A percentile compares a stretch with the other conserved stretches of the same genome.
Conservation (phyloP, 1,140 invertebrate genomes). For the Himalopsyche phryganea region DNA sequence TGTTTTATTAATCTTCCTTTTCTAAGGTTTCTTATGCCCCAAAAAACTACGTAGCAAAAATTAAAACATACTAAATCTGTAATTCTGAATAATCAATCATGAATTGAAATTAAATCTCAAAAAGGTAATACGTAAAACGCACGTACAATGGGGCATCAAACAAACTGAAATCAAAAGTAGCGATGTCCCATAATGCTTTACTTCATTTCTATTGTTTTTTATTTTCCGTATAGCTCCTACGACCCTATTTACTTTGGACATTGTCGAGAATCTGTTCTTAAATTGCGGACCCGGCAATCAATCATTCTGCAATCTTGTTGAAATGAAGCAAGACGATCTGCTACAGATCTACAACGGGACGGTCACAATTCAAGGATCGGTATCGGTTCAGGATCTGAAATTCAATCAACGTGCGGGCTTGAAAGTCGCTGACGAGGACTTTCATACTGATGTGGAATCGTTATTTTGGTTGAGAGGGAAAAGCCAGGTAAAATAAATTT, state of each 20-base stretch:
- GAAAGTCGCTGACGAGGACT: constrained; percentile 15
- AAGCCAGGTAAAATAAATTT: constrained; percentile 15
- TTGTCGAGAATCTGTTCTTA: constrained; percentile 15
- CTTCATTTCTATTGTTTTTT: no score
- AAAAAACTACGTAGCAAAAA: no score
- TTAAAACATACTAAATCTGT: no score
- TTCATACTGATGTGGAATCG: constrained; percentile 25
- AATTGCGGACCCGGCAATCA: constrained; percentile 26
- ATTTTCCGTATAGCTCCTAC: constrained; percentile 17
- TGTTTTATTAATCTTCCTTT: no score
- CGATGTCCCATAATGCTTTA: no score
- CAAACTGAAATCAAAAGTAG: no score
- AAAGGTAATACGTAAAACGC: no score
- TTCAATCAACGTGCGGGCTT: constrained; percentile 21
- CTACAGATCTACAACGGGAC: constrained; percentile 29
- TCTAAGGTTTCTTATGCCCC: no score
- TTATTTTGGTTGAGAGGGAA: constrained; percentile 27
- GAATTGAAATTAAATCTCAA: no score
- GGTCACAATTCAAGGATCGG: constrained; percentile 20
- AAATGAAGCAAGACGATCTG: constrained; percentile 22
- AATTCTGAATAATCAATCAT: no score
- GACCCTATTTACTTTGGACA: constrained; percentile 23
- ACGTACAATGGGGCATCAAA: no score
- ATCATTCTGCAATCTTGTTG: constrained; percentile 24
- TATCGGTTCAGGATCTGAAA: constrained; percentile 22